Evolutionary conservation across 2,113 vertebrate genomes (phyloP).

Genomic region (Glaucomys volans): DNA sequence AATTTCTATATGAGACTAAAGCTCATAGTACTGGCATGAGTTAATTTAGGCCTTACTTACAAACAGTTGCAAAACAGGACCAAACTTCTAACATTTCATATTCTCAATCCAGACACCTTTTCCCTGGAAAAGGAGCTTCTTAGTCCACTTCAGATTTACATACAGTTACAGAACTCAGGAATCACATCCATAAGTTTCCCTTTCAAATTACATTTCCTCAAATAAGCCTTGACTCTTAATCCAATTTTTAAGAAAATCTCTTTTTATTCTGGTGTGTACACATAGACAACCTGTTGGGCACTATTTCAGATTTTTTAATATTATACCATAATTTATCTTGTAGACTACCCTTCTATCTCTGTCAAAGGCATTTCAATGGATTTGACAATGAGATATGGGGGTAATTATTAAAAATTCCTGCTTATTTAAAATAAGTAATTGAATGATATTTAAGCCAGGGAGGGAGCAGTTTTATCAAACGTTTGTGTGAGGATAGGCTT

Average conservation of each 20-base stretch:
- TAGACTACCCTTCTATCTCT: not conserved
- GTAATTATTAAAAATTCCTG: not conserved
- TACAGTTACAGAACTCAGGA: not conserved
- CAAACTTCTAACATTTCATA: not conserved
- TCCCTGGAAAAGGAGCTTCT: not conserved
- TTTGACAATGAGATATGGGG: not conserved
- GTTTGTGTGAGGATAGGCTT: not conserved
- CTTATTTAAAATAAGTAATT: conserved; percentile 37
- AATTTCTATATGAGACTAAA: not conserved
- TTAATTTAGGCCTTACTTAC: conserved; percentile 2
- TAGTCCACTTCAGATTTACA: not conserved
- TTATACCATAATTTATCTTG: not conserved
- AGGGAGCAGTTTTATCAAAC: not conserved
- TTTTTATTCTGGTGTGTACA: not conserved
- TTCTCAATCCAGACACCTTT: not conserved
- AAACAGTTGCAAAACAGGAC: not conserved
- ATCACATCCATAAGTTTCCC: not conserved
- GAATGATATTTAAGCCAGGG: conserved; percentile 21
- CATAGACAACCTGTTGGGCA: not conserved
- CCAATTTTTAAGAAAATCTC: not conserved
- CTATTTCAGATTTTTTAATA: not conserved
- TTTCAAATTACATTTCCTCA: conserved; percentile 23
- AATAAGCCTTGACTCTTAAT: not conserved
- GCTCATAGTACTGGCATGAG: not conserved
- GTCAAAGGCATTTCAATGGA: not conserved